phyloP scores from a whole-genome alignment of 2,888 invertebrate genomes.

The Hartigia nigra region DNA sequence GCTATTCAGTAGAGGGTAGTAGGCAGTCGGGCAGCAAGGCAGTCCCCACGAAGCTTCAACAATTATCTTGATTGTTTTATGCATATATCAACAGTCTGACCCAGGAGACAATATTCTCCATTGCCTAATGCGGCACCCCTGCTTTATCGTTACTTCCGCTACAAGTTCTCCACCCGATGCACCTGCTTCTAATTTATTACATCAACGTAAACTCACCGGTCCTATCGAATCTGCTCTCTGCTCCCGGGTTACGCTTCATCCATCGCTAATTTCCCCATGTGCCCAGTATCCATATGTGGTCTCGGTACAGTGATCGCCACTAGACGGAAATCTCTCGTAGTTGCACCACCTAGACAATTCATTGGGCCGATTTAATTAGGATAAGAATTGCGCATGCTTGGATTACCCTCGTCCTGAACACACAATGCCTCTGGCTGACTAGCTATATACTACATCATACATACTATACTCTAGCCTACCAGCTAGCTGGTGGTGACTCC shows the following conservation, averaged over 20 bases:
- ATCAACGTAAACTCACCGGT: background rate
- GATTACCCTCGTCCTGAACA: constrained; percentile 30
- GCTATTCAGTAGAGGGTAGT: constrained; percentile 32
- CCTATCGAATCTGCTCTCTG: background rate
- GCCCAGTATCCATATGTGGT: background rate
- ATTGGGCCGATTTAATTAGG: constrained; percentile 58
- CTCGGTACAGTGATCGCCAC: background rate
- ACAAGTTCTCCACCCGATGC: background rate
- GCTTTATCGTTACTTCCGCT: background rate
- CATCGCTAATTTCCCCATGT: background rate
- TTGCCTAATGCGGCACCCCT: constrained; percentile 10
- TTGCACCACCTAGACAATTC: constrained; percentile 37
- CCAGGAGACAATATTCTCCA: constrained; percentile 23
- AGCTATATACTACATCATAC: background rate
- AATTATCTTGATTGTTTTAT: constrained; percentile 67
- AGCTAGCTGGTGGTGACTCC: constrained; percentile 22
- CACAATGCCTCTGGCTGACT: constrained; percentile 36
- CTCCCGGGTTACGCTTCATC: background rate
- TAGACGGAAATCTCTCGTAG: background rate
- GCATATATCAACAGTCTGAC: constrained; percentile 53
- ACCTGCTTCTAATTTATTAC: background rate
- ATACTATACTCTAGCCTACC: constrained; percentile 17
- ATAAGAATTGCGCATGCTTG: constrained; percentile 55
- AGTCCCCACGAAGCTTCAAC: constrained; percentile 57
- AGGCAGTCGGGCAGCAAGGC: constrained; percentile 38